Conservation (phyloP, 1,140 invertebrate species). For the Eumeta japonica region DNA sequence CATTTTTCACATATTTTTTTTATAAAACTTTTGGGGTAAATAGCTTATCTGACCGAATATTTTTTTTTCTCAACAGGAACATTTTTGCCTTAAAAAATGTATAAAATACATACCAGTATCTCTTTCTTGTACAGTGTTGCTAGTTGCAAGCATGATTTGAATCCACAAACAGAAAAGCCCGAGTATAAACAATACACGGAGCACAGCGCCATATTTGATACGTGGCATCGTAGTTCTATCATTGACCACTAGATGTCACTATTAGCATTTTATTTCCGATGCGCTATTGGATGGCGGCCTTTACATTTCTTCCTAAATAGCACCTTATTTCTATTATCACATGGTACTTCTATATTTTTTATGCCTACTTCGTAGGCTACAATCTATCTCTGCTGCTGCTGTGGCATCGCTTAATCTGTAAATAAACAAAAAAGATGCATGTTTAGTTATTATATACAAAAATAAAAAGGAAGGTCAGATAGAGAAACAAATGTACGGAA, state of each 20-base stretch:
- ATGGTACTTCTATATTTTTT: too few species aligned
- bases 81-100: too few species aligned
- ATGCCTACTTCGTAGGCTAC: too few species aligned
- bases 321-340: too few species aligned
- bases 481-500: too few species aligned
- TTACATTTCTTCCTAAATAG: too few species aligned
- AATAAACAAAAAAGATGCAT: too few species aligned
- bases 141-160: conserved; percentile 43
- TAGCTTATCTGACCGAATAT: not conserved
- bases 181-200: conserved; percentile 34
- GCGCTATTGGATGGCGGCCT: too few species aligned
- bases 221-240: conserved; percentile 34
- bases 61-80: not conserved
- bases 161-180: conserved; percentile 43
- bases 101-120: conserved; percentile 33
- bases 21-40: not conserved
- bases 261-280: not conserved
- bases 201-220: conserved; percentile 37
- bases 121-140: conserved; percentile 28
- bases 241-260: not conserved
- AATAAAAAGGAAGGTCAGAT: too few species aligned
- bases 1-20: not conserved
- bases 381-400: too few species aligned
- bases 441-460: too few species aligned
- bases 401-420: too few species aligned